Evolutionary conservation across 2,888 invertebrate species (phyloP), one percentile per base, ranked within the genome.

Genomic region (Nyleta sp.): DNA sequence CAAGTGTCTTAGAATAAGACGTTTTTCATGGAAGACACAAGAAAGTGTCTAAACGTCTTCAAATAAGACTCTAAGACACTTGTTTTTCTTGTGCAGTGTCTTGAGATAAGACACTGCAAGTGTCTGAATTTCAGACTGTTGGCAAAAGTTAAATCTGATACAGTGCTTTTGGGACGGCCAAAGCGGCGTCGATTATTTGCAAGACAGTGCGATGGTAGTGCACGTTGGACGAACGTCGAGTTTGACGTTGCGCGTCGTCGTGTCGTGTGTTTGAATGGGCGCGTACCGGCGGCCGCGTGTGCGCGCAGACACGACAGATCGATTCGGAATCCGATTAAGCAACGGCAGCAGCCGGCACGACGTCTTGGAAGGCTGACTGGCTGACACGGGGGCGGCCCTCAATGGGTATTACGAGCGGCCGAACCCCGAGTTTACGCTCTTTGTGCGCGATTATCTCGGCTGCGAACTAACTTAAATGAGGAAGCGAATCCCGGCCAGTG

Each of bases 251-350:
- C 20, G 17, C 17, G 6, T 20, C 7, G 20, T 20, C 18, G 31
- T 28, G 2, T 28, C 28, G 50, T 13, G 50, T n/a, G 33, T 70
- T 59, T 59, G 70, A 70, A 70, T 59, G 52, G 52, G 22, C 38
- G 18, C 52, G 70, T 59, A 70, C 50, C 42, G 52, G 22, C 38
- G 18, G 46, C 31, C 53, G 55, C 50, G 42, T 65, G 65, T 73
- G 73, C 59, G 65, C 59, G 59, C 65, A 73, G 73, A 73, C 73
- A 73, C 73, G 65, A 62, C 73, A 65, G 65, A 73, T 73, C 73
- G 73, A 74, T 74, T 74, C 18, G 59, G 53, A 74, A 74, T 74
- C 73, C 73, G 73, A 73, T 73, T 65, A 73, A 74, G 53, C 67
- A 60, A 53, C 59, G 35, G 53, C 74, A 74, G 67, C 67, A 67